Conservation (phyloP, 2,113 vertebrate species). For the Eptesicus fuscus region DNA sequence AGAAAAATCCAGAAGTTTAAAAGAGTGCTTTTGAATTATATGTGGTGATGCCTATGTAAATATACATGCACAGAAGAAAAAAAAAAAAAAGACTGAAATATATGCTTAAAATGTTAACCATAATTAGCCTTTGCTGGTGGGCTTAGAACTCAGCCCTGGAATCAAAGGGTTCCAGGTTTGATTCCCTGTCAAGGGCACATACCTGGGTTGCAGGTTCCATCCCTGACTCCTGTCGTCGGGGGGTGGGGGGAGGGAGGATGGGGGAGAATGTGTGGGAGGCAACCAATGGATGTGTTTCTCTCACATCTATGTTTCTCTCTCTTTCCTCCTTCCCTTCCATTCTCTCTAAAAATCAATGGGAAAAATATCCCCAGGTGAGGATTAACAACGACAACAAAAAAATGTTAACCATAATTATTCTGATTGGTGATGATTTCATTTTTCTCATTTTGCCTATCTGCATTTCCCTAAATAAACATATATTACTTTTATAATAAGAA, state of each 20-base stretch:
- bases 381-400: not conserved
- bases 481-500: not conserved
- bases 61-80: not conserved
- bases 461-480: conserved; percentile 28
- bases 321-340: too few species aligned
- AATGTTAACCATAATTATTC: not conserved
- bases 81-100: not conserved
- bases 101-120: not conserved
- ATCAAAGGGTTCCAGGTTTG: too few species aligned
- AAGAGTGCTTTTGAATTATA: conserved; percentile 6
- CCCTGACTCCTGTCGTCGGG: too few species aligned
- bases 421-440: not conserved
- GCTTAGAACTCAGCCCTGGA: too few species aligned
- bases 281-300: too few species aligned
- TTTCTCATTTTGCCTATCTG: not conserved
- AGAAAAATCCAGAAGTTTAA: not conserved
- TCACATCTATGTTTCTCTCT: too few species aligned
- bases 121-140: not conserved
- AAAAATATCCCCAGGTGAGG: too few species aligned
- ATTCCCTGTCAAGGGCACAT: too few species aligned
- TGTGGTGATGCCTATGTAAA: not conserved
- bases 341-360: too few species aligned
- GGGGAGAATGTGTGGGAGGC: too few species aligned
- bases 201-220: too few species aligned
- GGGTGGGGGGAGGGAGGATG: too few species aligned